Evolutionary conservation across 2,888 invertebrate genomes (phyloP).

Genomic region (Ornithoptera priamus): DNA sequence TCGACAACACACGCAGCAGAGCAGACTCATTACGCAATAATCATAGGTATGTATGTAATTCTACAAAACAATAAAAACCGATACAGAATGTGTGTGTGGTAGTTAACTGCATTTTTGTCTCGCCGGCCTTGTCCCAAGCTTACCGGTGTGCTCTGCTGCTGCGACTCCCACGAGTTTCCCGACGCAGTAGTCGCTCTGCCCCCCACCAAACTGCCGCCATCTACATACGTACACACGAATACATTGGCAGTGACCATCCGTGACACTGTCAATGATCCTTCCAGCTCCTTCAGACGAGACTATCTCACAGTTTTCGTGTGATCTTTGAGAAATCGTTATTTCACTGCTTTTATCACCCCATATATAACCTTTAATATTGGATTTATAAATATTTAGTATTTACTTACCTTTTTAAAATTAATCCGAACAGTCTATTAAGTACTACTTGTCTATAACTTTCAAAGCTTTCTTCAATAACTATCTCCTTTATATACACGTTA

Average conservation of each 20-base stretch:
- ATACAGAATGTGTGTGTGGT: slow-evolving; percentile 58
- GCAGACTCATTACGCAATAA: slow-evolving; percentile 74
- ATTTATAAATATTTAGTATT: not conserved
- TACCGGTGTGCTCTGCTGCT: slow-evolving; percentile 72
- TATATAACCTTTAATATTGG: not conserved
- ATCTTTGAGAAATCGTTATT: not conserved
- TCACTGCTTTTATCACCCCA: not conserved
- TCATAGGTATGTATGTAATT: slow-evolving; percentile 65
- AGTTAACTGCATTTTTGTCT: slow-evolving; percentile 59
- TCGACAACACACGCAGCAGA: slow-evolving; percentile 78
- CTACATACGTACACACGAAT: slow-evolving; percentile 74
- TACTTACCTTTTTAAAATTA: not conserved
- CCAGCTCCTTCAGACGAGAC: not conserved
- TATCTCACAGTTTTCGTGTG: slow-evolving; percentile 3
- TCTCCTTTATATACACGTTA: not conserved
- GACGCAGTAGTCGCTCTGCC: slow-evolving; percentile 63
- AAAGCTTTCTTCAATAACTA: no score
- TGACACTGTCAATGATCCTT: slow-evolving; percentile 31
- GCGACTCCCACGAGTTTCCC: slow-evolving; percentile 69
- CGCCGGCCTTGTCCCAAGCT: slow-evolving; percentile 67
- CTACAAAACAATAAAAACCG: slow-evolving; percentile 75
- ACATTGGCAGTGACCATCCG: slow-evolving; percentile 47
- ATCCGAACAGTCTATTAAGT: no score
- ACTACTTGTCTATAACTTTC: no score
- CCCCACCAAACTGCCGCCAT: slow-evolving; percentile 73